A percentile compares a stretch with the other conserved stretches of the same genome.
phyloP scores from a whole-genome alignment of 1,140 invertebrate genomes.

The Andricus grossulariae region DNA sequence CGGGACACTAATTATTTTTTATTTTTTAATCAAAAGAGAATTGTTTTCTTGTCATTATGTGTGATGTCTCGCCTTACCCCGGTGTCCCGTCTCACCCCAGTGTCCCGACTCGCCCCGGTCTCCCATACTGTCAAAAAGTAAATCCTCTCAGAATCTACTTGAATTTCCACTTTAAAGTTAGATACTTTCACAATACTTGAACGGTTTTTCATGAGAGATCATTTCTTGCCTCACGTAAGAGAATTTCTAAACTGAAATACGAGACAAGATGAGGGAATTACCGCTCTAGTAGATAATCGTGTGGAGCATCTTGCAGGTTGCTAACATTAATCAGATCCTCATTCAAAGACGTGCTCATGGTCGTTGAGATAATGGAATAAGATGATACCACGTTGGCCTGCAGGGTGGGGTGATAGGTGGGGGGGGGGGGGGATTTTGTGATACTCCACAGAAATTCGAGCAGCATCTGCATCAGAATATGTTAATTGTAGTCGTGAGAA shows the following conservation, averaged over 20 bases:
- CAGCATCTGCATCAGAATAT: constrained; percentile 9
- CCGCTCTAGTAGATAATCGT: constrained; percentile 9
- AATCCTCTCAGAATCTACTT: too few species aligned
- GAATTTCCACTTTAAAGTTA: too few species aligned
- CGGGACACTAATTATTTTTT: too few species aligned
- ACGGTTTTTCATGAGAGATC: not conserved
- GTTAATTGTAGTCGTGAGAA: not conserved
- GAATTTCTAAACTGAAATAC: constrained; percentile 2
- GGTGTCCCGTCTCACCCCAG: too few species aligned
- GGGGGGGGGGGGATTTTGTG: not conserved
- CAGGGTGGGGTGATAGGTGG: not conserved
- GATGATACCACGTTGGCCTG: not conserved
- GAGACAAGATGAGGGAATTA: constrained; percentile 14
- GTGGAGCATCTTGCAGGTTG: constrained; percentile 4
- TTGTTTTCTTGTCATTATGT: too few species aligned
- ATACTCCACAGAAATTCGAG: not conserved
- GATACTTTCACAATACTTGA: too few species aligned
- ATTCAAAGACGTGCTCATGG: constrained; percentile 21
- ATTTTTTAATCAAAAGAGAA: too few species aligned
- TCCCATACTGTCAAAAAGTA: too few species aligned
- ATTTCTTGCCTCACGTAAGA: not conserved
- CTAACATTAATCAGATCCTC: constrained; percentile 19
- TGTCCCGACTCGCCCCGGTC: too few species aligned
- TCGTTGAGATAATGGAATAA: constrained; percentile 26
- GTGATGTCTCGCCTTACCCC: too few species aligned